Conservation (phyloP, 2,888 invertebrate species). For the Nemurella pictetii region DNA sequence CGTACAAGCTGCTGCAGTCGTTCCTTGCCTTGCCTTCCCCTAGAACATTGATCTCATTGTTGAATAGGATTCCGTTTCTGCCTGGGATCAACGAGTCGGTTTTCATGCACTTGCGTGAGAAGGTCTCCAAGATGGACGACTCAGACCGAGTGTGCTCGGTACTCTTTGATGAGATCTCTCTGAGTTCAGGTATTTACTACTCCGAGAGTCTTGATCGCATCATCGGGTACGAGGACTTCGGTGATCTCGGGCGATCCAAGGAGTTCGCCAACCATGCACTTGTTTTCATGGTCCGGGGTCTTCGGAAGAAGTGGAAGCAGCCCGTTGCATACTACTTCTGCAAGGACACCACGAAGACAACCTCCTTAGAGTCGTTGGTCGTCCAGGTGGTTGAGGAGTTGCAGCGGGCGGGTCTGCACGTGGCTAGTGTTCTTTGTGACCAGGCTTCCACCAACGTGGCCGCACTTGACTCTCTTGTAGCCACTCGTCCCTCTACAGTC, state of each 20-base stretch:
- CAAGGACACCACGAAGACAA: constrained; percentile 30
- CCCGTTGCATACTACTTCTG: constrained; percentile 35
- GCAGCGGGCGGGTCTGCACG: constrained; percentile 31
- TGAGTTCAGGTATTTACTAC: constrained; percentile 19
- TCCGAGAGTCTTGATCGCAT: constrained; percentile 27
- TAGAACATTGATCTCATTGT: constrained; percentile 23
- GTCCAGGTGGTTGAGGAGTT: constrained; percentile 32
- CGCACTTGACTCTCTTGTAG: constrained; percentile 14
- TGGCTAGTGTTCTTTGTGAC: constrained; percentile 36
- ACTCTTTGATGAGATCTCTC: constrained; percentile 33
- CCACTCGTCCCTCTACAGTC: neutral
- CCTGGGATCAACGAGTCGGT: constrained; percentile 30
- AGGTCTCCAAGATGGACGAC: neutral
- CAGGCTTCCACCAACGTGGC: constrained; percentile 32
- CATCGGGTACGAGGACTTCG: constrained; percentile 36
- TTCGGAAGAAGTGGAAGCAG: constrained; percentile 34
- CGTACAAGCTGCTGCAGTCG: constrained; percentile 25
- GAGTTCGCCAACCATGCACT: constrained; percentile 36
- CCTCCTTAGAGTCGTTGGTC: constrained; percentile 18
- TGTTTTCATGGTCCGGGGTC: constrained; percentile 37
- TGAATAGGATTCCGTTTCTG: constrained; percentile 29
- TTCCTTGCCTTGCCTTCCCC: constrained; percentile 31
- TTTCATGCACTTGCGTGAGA: constrained; percentile 14
- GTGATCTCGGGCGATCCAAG: constrained; percentile 27
- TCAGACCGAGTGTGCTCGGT: constrained; percentile 28